Percentiles rank a stretch among this genome's conserved stretches.
Evolutionary conservation across 2,113 vertebrate genomes (phyloP).

Genomic region (Puntigrus tetrazona): DNA sequence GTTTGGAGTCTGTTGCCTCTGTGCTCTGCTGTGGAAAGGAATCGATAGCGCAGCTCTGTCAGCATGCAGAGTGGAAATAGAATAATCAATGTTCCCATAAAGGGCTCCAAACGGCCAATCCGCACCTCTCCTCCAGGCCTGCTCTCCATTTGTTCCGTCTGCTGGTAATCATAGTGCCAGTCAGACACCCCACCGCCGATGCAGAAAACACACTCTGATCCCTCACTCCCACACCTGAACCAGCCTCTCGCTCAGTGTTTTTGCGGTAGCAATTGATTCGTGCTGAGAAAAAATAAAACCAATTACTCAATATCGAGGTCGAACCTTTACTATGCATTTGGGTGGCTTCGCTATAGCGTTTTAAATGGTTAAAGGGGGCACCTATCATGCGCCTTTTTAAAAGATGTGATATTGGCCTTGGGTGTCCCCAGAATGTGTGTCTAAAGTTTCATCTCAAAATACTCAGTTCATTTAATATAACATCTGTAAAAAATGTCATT

Average conservation of each 20-base stretch:
- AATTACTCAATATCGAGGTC: background rate
- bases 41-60: conserved; percentile 50
- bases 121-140: conserved; percentile 7
- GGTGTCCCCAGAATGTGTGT: too few relatives aligned
- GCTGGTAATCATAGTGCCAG: conserved; percentile 30
- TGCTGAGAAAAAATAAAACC: background rate
- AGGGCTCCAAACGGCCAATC: conserved; percentile 42
- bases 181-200: conserved; percentile 15
- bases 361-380: background rate
- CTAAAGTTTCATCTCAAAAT: too few relatives aligned
- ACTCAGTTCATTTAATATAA: too few relatives aligned
- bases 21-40: conserved; percentile 15
- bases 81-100: conserved; percentile 55
- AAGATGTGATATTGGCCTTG: too few relatives aligned
- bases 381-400: too few relatives aligned
- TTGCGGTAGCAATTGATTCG: conserved; percentile 14
- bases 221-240: conserved; percentile 20
- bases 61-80: conserved; percentile 55
- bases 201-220: conserved; percentile 33
- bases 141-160: background rate
- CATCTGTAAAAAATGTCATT: too few relatives aligned
- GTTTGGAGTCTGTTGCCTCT: background rate
- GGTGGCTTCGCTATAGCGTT: background rate
- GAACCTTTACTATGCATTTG: background rate
- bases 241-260: background rate